Evolutionary conservation across 2,113 vertebrate genomes (phyloP), one percentile per base, ranked within the genome.

Genomic region (Oryzias celebensis): DNA sequence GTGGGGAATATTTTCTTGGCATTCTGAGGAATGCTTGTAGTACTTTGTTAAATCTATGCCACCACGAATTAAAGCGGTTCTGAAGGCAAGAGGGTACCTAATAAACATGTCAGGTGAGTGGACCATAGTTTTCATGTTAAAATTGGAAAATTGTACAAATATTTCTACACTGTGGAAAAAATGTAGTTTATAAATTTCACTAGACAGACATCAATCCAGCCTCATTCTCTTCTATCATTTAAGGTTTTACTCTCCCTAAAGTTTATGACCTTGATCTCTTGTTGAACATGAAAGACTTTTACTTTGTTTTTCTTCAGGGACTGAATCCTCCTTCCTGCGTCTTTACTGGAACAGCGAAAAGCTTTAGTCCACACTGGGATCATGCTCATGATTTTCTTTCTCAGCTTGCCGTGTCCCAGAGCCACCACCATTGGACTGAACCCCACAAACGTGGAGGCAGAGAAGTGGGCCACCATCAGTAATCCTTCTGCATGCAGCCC

Each of bases 361-460:
- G 26, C 16, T 28, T 72, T 58, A 14, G 15, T 54, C 53, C 87
- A 83, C 4, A 65, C 53, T 43, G 68, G 69, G 3, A 89, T 50
- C 77, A 89, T 84, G 18, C 10, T 64, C 2, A 12, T 12, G 14
- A 93, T 89, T 36, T 70, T 87, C 52, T 62, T 85, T 36, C 90
- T 88, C 16, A 93, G 86, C 64, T 92, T 92, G 16, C 91, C 75
- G 2, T 93, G 93, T 46, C 93, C 93, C 14, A 92, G 65, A 0
- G 91, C 89, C 78, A 93, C 90, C 57, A 93, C 91, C 78, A 92
- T 46, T 23, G 93, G 93, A 68, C 92, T 92, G 81, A 93, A 92
- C 1, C 92, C 92, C 5, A 92, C 89, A 49, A 92, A 93, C 17
- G 93, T 55, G 0, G 91, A 91, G 20, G 92, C 87, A 0, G 91